Base-by-base conservation (phyloP, 1,140 invertebrate genomes). In the Drosophila varians region DNA sequence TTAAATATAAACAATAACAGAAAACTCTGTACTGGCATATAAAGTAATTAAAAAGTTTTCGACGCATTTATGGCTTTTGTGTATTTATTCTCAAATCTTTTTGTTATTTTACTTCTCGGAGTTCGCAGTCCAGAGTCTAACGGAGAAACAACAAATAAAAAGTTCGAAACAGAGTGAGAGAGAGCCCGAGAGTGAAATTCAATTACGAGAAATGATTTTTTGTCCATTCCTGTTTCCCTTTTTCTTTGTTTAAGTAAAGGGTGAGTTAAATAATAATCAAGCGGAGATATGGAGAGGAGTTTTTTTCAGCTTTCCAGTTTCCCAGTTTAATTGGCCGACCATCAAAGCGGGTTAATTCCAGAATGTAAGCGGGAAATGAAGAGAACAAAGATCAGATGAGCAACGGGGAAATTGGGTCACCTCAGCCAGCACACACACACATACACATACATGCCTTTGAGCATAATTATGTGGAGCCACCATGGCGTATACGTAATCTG, bases 21-120 rank as follows among this genome's bases (percentile, higher is more conserved):
- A 11, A 54, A 74, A 49, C n/a, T n/a, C n/a, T 74, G 42, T 40
- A 55, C 34, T 77, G 18, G 73, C 68, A 86, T 61, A 77, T 82
- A 87, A 86, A 86, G 82, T 87, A 86, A 86, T 86, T 86, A 86
- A 86, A 86, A 86, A 86, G 68, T 86, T 86, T 77, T 40, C 77
- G 52, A 53, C 77, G 66, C 77, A 87, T 87, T 86, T 87, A 87
- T 82, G 69, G 77, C 64, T 49, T 77, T 74, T 75, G 56, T 74
- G 23, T 53, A 53, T 52, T 62, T 53, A 52, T 72, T 74, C 9
- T 31, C 47, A 64, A 64, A 64, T 64, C 42, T 18, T 31, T 18
- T 31, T 46, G n/a, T 19, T 31, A 52, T 18, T 45, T 11, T 25
- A 12, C n/a, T 49, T 65, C 56, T 56, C 46, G 47, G 1, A 18